Evolutionary conservation across 2,888 invertebrate species (phyloP).

Genomic region (Troilus luridus): DNA sequence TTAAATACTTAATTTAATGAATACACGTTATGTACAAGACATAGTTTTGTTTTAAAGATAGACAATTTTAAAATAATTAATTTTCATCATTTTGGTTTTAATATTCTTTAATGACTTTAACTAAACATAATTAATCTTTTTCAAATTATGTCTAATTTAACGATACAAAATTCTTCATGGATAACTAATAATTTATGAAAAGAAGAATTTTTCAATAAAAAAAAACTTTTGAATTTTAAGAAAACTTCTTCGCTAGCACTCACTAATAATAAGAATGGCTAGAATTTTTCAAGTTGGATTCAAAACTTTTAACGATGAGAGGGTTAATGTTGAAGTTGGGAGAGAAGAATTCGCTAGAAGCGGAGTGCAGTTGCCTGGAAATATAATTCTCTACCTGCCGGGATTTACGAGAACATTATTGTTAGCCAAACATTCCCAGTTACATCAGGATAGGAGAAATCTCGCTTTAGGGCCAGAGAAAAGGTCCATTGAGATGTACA

Average conservation of each 20-base stretch:
- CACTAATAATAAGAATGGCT: background rate
- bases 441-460: background rate
- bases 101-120: too few relatives aligned
- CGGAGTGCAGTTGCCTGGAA: background rate
- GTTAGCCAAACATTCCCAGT: background rate
- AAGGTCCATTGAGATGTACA: background rate
- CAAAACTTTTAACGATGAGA: slow-evolving; percentile 17
- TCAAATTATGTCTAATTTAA: too few relatives aligned
- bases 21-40: too few relatives aligned
- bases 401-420: slow-evolving; percentile 3
- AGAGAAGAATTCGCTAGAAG: background rate
- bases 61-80: too few relatives aligned
- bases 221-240: background rate
- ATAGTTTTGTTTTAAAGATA: too few relatives aligned
- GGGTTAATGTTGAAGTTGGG: background rate
- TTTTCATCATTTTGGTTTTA: too few relatives aligned
- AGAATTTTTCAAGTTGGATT: background rate
- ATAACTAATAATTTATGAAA: too few relatives aligned
- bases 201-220: background rate
- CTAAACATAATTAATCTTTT: too few relatives aligned
- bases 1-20: too few relatives aligned
- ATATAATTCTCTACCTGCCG: slow-evolving; percentile 23
- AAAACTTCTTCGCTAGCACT: background rate
- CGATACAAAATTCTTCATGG: too few relatives aligned
- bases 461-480: background rate